Conservation (phyloP, 2,113 vertebrate species). For the Centropristis striata region DNA sequence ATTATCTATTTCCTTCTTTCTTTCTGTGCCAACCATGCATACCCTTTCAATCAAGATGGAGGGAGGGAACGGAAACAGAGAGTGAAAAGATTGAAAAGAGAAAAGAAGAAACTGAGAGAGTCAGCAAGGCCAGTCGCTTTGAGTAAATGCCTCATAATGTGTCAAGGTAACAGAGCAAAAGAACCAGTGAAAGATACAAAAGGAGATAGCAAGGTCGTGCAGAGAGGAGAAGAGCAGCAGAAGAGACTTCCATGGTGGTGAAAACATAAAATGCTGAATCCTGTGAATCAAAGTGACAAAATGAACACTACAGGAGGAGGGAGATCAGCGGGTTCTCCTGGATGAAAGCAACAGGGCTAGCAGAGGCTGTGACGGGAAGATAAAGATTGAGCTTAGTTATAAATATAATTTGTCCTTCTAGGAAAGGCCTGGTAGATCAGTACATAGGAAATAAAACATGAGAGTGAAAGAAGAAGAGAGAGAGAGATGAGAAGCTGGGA, state of each 20-base stretch:
- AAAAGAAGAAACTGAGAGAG: conserved; percentile 27
- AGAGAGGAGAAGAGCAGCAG: not conserved
- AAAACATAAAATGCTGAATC: conserved; percentile 3
- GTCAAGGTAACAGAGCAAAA: conserved; percentile 33
- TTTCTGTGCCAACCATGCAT: conserved; percentile 71
- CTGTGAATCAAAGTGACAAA: conserved; percentile 14
- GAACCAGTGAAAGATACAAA: not conserved
- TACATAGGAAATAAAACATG: conserved; percentile 27
- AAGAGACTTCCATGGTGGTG: not conserved
- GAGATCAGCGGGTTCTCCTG: conserved; percentile 24
- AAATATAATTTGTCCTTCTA: conserved; percentile 42
- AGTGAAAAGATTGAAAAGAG: conserved; percentile 27
- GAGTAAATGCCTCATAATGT: conserved; percentile 22
- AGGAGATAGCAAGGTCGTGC: not conserved
- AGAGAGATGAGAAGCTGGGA: conserved; percentile 22
- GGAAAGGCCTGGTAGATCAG: not conserved
- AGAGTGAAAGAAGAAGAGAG: conserved; percentile 7
- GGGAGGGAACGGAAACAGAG: conserved; percentile 50
- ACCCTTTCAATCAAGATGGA: conserved; percentile 71
- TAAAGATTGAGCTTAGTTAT: conserved; percentile 34
- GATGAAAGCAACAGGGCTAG: conserved; percentile 18
- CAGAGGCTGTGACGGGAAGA: conserved; percentile 24
- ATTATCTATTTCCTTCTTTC: conserved; percentile 74
- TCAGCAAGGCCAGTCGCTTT: conserved; percentile 12
- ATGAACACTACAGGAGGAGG: not conserved